Conservation (phyloP, 30 jellyfish, hydroid and myxozoan genomes). For the Hydractinia echinata region DNA sequence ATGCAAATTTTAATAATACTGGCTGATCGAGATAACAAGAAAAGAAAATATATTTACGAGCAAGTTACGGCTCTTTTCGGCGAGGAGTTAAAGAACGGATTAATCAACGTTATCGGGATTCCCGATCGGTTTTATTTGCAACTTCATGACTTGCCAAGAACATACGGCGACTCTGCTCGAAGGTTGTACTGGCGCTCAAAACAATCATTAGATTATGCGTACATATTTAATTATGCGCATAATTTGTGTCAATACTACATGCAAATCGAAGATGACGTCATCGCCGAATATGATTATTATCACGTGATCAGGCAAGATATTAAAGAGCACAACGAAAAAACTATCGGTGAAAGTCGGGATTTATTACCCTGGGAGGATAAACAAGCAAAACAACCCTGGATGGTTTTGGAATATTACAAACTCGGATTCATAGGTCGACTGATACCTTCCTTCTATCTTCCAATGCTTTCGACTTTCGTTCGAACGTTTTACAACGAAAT, state of each 20-base stretch:
- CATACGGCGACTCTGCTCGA: slow-evolving; percentile 35
- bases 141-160: slow-evolving; percentile 39
- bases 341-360: background rate
- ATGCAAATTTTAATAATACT: slow-evolving; percentile 30
- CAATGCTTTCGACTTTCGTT: slow-evolving; percentile 30
- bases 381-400: slow-evolving; percentile 14
- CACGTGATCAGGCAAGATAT: slow-evolving; percentile 32
- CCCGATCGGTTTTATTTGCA: slow-evolving; percentile 53
- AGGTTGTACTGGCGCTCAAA: slow-evolving; percentile 68
- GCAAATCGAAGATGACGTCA: slow-evolving; percentile 69
- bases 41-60: slow-evolving; percentile 3
- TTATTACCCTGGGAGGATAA: background rate
- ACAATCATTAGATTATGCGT: slow-evolving; percentile 60
- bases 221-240: slow-evolving; percentile 41
- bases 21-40: slow-evolving; percentile 41
- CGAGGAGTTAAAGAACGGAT: slow-evolving; percentile 31
- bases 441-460: slow-evolving; percentile 28
- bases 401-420: slow-evolving; percentile 31
- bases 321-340: background rate
- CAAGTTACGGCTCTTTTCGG: slow-evolving; percentile 13
- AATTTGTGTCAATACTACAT: slow-evolving; percentile 50
- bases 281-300: slow-evolving; percentile 34
- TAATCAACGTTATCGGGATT: slow-evolving; percentile 38
- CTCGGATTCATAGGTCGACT: slow-evolving; percentile 68
- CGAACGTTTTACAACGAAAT: slow-evolving; percentile 41